Evolutionary conservation across 2,797 vertebrate genomes (phyloP), one percentile per base, ranked within the genome.

Genomic region (Neomorphus geoffroyi): DNA sequence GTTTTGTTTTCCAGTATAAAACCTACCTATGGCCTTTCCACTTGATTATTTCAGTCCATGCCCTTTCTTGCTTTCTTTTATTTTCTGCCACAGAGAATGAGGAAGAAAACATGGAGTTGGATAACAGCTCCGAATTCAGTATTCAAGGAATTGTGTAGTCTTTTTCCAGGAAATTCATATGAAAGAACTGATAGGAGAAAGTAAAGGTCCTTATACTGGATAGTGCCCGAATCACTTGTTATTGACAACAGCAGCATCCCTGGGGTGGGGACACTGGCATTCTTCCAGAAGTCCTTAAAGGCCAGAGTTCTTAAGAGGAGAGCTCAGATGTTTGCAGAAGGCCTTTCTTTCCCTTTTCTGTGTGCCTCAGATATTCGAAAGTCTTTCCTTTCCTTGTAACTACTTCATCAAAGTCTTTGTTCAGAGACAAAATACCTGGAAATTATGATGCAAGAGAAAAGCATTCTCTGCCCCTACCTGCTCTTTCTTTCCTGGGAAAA

Each of bases 1-100:
- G 9, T 10, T 2, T 65, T n/a, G n/a, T 80, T 67, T 83, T 87
- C 37, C 16, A 46, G 28, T 58, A 54, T 54, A 58, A 86, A 92
- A 65, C 16, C 14, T 48, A 67, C 21, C 81, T 78, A 11, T 14
- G 11, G 37, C 30, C 56, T 75, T 94, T 69, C n/a, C 26, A 69
- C 64, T 30, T 46, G 18, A 57, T 73, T 82, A 58, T 92, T 92
- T 78, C 60, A 57, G 41, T 13, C 23, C 0, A 0, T 60, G 62
- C 22, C 27, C 32, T 92, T 88, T 83, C 26, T 54, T 75, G 27
- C 32, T 83, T 91, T 85, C 50, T 72, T 82, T 86, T 85, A 13
- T 69, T 66, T 90, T 60, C 67, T 75, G 43, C 23, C 32, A 32
- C 33, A 64, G 64, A 77, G 56, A 77, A 67, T 14, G 6, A 67